These are phyloP conservation scores for Chalcosyrphus nemorum DNA, from an alignment of 2,888 invertebrate genomes.

Conservation along the genomic window DNA sequence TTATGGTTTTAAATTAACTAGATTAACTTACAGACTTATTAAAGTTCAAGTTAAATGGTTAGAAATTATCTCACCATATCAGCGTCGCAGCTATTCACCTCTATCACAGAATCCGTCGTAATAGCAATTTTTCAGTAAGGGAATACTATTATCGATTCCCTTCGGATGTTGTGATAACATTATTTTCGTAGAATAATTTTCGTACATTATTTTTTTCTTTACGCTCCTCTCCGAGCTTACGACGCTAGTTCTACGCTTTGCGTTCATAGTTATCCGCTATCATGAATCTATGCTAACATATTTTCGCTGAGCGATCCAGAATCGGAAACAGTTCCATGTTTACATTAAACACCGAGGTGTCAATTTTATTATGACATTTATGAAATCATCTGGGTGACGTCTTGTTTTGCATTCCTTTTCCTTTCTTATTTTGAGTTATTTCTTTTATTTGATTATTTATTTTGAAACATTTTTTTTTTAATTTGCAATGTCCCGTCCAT, in stretches of 20 bases:
- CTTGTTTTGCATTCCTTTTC: conserved; percentile 27
- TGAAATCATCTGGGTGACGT: background rate
- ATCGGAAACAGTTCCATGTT: background rate
- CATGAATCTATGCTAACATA: background rate
- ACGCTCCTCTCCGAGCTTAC: too few species aligned
- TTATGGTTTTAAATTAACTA: too few species aligned
- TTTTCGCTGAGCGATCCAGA: background rate
- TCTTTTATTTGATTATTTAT: background rate
- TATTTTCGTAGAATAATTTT: too few species aligned
- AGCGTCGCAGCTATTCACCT: too few species aligned
- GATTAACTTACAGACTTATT: too few species aligned
- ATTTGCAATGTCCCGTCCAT: background rate
- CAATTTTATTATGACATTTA: background rate
- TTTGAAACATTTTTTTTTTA: background rate
- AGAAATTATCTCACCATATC: too few species aligned
- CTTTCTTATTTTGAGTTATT: conserved; percentile 25
- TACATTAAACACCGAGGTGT: background rate
- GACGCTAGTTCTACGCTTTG: background rate
- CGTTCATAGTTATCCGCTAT: background rate
- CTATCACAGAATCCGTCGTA: too few species aligned
- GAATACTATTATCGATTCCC: too few species aligned
- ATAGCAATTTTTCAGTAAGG: too few species aligned
- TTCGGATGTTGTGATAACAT: too few species aligned
- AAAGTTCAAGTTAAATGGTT: too few species aligned
- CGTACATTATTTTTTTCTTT: too few species aligned